Evolutionary conservation across 2,113 vertebrate species (phyloP).

Genomic region (Acanthisitta chloris): DNA sequence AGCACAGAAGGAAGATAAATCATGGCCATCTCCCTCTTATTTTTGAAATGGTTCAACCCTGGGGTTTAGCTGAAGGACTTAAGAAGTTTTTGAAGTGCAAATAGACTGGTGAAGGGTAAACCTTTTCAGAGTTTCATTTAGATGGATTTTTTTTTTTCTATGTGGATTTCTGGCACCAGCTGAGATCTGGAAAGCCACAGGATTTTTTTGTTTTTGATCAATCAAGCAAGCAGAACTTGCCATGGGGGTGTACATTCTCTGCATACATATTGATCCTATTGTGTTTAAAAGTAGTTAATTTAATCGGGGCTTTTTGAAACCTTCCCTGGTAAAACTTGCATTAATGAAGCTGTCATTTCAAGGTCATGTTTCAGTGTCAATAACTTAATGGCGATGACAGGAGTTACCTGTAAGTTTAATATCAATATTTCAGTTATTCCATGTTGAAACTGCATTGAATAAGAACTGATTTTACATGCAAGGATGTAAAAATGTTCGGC

Average conservation of each 20-base stretch:
- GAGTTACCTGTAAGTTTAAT: slow-evolving; percentile 18
- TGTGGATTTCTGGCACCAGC: slow-evolving; percentile 82
- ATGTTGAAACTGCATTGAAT: not conserved
- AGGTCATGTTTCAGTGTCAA: slow-evolving; percentile 70
- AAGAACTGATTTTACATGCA: not conserved
- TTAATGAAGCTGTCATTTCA: slow-evolving; percentile 72
- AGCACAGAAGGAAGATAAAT: slow-evolving; percentile 81
- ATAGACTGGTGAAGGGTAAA: slow-evolving; percentile 79
- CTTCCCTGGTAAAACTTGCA: slow-evolving; percentile 35
- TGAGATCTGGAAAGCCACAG: slow-evolving; percentile 81
- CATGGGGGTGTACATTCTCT: slow-evolving; percentile 72
- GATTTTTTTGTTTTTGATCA: slow-evolving; percentile 86
- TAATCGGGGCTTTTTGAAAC: slow-evolving; percentile 64
- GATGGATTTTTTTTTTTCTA: slow-evolving; percentile 77
- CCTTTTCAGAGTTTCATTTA: slow-evolving; percentile 80
- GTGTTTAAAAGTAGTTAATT: slow-evolving; percentile 82
- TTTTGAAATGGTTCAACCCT: slow-evolving; percentile 79
- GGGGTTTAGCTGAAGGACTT: slow-evolving; percentile 79
- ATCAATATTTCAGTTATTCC: not conserved
- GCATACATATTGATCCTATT: slow-evolving; percentile 83
- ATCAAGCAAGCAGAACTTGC: slow-evolving; percentile 81
- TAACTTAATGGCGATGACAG: slow-evolving; percentile 29
- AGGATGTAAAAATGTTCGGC: not conserved
- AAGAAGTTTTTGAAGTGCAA: slow-evolving; percentile 81
- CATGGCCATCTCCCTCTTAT: slow-evolving; percentile 72